Percentiles rank a stretch among this genome's conserved stretches.
phyloP scores from a whole-genome alignment of 2,113 vertebrate genomes.

The Pollachius pollachius region DNA sequence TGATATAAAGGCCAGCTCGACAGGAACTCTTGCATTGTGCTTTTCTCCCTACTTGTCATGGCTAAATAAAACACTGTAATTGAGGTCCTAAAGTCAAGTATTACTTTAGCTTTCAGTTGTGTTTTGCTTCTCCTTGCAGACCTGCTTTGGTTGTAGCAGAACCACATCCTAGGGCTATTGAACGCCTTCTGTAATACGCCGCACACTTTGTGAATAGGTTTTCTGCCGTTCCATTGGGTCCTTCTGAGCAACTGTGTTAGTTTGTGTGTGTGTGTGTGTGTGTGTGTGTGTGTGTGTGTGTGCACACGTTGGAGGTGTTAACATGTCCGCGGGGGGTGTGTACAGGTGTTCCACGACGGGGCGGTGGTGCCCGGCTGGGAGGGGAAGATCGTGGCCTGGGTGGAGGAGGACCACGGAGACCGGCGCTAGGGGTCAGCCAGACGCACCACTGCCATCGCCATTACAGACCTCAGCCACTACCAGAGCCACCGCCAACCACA shows the following conservation, averaged over 20 bases:
- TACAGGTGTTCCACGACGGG: conserved; percentile 90
- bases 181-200: no score
- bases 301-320: no score
- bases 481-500: conserved; percentile 28
- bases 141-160: no score
- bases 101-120: not conserved
- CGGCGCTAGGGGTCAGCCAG: conserved; percentile 67
- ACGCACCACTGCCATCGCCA: conserved; percentile 16
- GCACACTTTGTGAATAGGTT: not conserved
- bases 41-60: no score
- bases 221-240: no score
- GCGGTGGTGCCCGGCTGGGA: conserved; percentile 96
- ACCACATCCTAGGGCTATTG: no score
- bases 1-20: not conserved
- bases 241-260: not conserved
- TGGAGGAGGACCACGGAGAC: conserved; percentile 92
- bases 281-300: not conserved
- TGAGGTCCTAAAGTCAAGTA: not conserved
- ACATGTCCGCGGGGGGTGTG: not conserved
- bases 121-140: no score
- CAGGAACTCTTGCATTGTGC: no score
- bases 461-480: conserved; percentile 43
- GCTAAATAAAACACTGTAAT: not conserved
- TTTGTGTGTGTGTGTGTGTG: not conserved
- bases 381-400: conserved; percentile 98